Evolutionary conservation across 64 coral and sea anemone genomes (phyloP).

Genomic region (Trachythela sp.): DNA sequence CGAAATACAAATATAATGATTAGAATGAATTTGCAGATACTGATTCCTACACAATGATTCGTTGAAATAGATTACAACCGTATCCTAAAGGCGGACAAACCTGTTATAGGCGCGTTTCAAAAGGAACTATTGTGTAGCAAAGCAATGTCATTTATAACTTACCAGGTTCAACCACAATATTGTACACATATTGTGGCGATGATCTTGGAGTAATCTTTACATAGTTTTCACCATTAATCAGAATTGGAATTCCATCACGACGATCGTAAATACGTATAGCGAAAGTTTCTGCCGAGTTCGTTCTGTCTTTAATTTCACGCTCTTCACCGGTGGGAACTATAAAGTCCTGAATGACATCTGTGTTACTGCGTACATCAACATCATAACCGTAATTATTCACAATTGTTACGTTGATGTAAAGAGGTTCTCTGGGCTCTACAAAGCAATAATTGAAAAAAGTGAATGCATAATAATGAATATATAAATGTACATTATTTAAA

Average conservation of each 20-base stretch:
- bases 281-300: background rate
- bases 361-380: background rate
- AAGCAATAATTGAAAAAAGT: too few species aligned
- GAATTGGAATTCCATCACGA: slow-evolving; percentile 13
- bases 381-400: background rate
- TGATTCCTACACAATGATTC: too few species aligned
- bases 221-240: background rate
- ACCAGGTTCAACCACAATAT: background rate
- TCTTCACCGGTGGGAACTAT: background rate
- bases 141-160: background rate
- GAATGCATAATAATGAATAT: too few species aligned
- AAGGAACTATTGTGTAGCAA: background rate
- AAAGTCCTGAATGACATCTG: background rate
- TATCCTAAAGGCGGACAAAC: too few species aligned
- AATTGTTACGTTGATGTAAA: background rate
- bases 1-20: background rate
- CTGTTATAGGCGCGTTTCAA: background rate
- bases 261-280: background rate
- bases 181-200: background rate
- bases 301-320: background rate
- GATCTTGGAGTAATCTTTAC: background rate
- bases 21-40: background rate
- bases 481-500: too few species aligned
- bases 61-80: background rate
- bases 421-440: background rate